These are phyloP conservation scores for Zaprionus tsacasi DNA, from an alignment of 1,140 invertebrate genomes.

Conservation along the genomic window DNA sequence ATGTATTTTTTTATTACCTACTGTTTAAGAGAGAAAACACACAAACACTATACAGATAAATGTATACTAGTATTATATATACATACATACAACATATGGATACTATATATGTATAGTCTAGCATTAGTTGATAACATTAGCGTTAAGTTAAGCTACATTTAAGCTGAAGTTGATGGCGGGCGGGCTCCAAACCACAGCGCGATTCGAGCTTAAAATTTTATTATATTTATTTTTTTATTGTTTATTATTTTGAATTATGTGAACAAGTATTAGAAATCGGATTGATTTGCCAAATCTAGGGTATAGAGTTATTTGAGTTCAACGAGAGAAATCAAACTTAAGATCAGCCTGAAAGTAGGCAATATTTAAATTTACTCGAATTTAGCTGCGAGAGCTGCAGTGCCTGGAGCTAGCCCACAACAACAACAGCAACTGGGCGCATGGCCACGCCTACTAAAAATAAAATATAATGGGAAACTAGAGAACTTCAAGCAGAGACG, in stretches of 20 bases:
- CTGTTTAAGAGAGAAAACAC: conserved; percentile 24
- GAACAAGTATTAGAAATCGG: conserved; percentile 4
- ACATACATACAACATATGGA: not conserved
- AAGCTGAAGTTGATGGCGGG: not conserved
- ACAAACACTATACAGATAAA: conserved; percentile 7
- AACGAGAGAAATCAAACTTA: not conserved
- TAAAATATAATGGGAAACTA: not conserved
- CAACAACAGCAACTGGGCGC: not conserved
- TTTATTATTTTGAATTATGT: not conserved
- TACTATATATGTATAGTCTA: not conserved
- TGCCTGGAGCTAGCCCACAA: not conserved
- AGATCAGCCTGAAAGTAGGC: conserved; percentile 4
- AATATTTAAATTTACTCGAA: not conserved
- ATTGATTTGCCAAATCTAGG: conserved; percentile 10
- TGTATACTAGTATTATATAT: conserved; percentile 18
- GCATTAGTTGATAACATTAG: not conserved
- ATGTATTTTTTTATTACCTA: conserved; percentile 77
- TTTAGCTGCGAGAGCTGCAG: not conserved
- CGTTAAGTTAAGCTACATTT: not conserved
- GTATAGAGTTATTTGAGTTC: not conserved
- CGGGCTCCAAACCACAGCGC: not conserved
- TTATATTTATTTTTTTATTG: not conserved
- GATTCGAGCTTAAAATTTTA: not conserved
- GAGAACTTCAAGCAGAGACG: not conserved
- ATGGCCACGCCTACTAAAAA: not conserved